phyloP scores from a whole-genome alignment of 2,888 invertebrate species.

The Stratiomys singularior region DNA sequence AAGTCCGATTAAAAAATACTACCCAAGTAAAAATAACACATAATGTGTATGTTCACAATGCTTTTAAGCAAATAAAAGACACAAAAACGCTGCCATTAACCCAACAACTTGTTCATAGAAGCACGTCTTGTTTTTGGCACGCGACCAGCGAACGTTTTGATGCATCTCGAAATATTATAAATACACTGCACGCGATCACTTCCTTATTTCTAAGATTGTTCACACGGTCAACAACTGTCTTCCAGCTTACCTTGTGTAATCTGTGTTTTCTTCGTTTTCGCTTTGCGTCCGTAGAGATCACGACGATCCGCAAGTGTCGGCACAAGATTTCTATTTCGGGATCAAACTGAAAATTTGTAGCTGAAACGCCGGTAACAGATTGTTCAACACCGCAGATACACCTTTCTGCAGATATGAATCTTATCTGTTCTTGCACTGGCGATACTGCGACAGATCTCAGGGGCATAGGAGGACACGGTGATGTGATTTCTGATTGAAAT shows the following conservation, averaged over 20 bases:
- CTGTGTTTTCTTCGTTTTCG: background rate
- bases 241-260: background rate
- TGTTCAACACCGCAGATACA: background rate
- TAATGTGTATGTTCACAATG: background rate
- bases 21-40: too few species aligned
- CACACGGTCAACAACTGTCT: background rate
- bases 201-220: background rate
- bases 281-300: conserved; percentile 18
- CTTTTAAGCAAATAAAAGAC: background rate
- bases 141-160: background rate
- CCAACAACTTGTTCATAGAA: background rate
- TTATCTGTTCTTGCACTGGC: too few species aligned
- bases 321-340: conserved; percentile 7
- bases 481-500: too few species aligned
- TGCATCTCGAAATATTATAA: background rate
- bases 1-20: too few species aligned
- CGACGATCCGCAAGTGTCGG: conserved; percentile 9
- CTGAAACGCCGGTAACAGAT: background rate
- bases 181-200: background rate
- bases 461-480: too few species aligned
- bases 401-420: too few species aligned
- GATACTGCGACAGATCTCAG: too few species aligned
- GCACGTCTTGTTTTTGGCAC: background rate
- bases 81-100: background rate
- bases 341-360: background rate